Evolutionary conservation across 1,140 invertebrate species (phyloP), one percentile per base, ranked within the genome.

Genomic region (Drosophila repletoides): DNA sequence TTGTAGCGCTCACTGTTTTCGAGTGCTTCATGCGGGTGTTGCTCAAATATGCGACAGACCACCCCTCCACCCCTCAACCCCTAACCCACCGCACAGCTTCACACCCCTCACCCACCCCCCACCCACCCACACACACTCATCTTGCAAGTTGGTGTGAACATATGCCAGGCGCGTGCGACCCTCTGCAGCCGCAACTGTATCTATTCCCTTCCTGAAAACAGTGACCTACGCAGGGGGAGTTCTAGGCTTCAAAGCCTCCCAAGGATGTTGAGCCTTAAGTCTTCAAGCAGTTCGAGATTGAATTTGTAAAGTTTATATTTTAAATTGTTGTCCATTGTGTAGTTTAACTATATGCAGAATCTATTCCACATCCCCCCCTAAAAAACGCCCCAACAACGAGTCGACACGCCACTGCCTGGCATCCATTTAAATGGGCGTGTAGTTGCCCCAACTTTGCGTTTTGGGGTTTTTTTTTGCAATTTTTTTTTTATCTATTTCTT

Each of bases 81-180:
- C 14, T 26, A n/a, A n/a, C 21, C 21, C 7, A 40, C 28, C 34
- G 7, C 56, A 38, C 77, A 80, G 76, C 67, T 52, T 83, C 38
- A 40, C 29, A 17, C 60, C 6, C 26, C n/a, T 10, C 6, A 29
- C 53, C 21, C 10, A n/a, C n/a, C 7, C 19, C 29, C 6, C 19
- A 7, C 28, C 2, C 28, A 0, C n/a, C 14, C 69, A 31, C 17
- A 34, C 31, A 17, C 34, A 17, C 14, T 55, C 66, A 43, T 46
- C 61, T 52, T 61, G 68, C 65, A 67, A 67, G 69, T 89, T 86
- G 88, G 88, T 89, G 88, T 89, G 88, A 89, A 89, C 76, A 89
- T 87, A 86, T 81, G 76, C 88, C 73, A 89, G 88, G 68, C 88
- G 88, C 72, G 86, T 77, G 70, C 49, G 19, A 6, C 33, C 26